Evolutionary conservation across 2,888 invertebrate species (phyloP).

Genomic region (Xanthorhoe spadicearia): DNA sequence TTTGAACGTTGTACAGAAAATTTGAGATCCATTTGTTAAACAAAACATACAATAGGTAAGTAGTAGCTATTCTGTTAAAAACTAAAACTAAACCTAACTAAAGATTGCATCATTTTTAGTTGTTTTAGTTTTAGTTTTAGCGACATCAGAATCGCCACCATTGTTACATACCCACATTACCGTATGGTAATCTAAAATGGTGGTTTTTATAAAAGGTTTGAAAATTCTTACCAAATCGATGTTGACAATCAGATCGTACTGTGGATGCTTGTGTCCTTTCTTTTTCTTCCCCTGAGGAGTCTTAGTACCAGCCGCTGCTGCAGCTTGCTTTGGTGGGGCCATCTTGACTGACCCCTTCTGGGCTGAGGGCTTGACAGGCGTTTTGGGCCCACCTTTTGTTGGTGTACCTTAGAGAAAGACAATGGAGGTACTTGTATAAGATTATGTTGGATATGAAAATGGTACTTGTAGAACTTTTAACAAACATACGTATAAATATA

Average conservation of each 20-base stretch:
- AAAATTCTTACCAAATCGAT: constrained; percentile 89
- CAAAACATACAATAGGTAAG: too few relatives aligned
- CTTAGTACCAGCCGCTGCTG: constrained; percentile 83
- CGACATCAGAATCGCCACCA: too few relatives aligned
- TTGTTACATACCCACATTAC: too few relatives aligned
- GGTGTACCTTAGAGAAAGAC: constrained; percentile 59
- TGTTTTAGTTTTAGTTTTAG: too few relatives aligned
- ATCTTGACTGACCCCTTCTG: constrained; percentile 91
- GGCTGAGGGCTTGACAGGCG: constrained; percentile 88
- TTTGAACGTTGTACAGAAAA: neutral
- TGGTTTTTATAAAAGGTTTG: too few relatives aligned
- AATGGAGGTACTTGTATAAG: constrained; percentile 29
- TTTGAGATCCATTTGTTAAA: too few relatives aligned
- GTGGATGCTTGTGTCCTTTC: constrained; percentile 91
- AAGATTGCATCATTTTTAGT: too few relatives aligned
- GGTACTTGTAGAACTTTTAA: neutral
- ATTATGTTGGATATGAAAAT: constrained; percentile 16
- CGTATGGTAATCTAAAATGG: too few relatives aligned
- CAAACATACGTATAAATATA: neutral
- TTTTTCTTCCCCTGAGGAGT: constrained; percentile 89
- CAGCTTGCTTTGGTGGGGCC: constrained; percentile 86
- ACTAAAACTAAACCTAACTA: too few relatives aligned
- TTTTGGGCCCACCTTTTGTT: constrained; percentile 86
- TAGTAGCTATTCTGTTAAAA: too few relatives aligned
- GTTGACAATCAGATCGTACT: constrained; percentile 92